These are phyloP conservation scores for Alauda arvensis DNA, from an alignment of 2,797 vertebrate species.

Conservation along the genomic window DNA sequence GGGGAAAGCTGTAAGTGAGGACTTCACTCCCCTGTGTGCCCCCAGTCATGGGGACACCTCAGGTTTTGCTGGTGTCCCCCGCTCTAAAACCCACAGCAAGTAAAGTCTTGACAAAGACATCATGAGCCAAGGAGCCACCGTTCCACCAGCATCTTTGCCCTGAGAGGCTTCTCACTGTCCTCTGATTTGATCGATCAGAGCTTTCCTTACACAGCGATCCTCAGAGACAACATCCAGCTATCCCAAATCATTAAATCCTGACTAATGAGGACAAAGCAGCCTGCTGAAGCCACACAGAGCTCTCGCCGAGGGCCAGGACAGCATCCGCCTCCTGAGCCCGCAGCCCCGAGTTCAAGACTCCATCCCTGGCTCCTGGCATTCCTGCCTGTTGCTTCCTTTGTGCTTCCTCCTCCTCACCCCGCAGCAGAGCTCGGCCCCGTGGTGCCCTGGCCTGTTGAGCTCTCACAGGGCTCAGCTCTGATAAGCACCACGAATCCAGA, in stretches of 20 bases:
- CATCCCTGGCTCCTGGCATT: neutral
- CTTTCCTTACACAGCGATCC: conserved; percentile 28
- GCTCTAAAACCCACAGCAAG: neutral
- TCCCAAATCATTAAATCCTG: conserved; percentile 58
- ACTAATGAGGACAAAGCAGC: conserved; percentile 57
- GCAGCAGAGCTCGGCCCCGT: neutral
- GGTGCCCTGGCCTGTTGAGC: conserved; percentile 43
- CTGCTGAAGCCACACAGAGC: neutral
- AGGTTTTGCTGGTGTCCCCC: neutral
- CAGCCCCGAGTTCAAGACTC: neutral
- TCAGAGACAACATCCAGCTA: conserved; percentile 37
- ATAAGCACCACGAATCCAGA: conserved; percentile 55
- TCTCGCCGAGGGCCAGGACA: conserved; percentile 16
- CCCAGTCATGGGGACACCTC: neutral
- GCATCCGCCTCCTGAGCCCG: neutral
- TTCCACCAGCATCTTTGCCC: neutral
- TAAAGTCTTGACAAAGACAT: neutral
- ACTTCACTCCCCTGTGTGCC: rapidly evolving
- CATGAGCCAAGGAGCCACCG: neutral
- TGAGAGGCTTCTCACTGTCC: neutral
- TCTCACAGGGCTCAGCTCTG: conserved; percentile 59
- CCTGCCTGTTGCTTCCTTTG: neutral
- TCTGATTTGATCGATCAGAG: conserved; percentile 34
- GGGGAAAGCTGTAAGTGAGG: neutral
- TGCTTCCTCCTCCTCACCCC: neutral